Conservation (phyloP, 2,113 vertebrate genomes). For the Callithrix jacchus region DNA sequence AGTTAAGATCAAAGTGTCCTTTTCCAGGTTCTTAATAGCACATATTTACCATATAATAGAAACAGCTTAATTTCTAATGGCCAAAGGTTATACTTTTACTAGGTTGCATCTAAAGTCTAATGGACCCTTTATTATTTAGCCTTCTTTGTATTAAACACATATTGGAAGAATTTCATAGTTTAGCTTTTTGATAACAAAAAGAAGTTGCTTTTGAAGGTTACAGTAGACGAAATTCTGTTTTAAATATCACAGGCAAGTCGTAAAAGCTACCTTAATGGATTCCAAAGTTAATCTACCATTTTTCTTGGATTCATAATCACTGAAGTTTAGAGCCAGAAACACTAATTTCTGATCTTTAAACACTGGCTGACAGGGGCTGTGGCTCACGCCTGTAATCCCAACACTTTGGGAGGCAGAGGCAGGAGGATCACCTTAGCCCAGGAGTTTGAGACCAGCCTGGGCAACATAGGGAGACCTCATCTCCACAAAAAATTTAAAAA, state of each 20-base stretch:
- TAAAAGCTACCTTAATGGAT: constrained; percentile 34
- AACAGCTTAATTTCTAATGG: constrained; percentile 35
- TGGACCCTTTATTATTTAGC: neutral
- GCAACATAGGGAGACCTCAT: too few species aligned
- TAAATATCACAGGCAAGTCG: neutral
- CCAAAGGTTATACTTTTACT: constrained; percentile 25
- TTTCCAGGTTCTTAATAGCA: neutral
- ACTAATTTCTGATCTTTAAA: neutral
- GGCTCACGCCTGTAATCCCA: too few species aligned
- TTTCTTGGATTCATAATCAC: constrained; percentile 42
- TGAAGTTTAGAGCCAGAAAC: constrained; percentile 25
- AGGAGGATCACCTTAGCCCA: too few species aligned
- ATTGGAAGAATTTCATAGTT: neutral
- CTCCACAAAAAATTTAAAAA: too few species aligned
- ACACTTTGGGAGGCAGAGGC: too few species aligned
- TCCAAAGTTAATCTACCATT: constrained; percentile 1
- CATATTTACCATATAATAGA: neutral
- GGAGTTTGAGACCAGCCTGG: too few species aligned
- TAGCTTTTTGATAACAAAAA: neutral
- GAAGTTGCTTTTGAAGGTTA: neutral
- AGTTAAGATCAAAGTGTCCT: neutral
- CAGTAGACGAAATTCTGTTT: constrained; percentile 22
- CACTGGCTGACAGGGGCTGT: neutral
- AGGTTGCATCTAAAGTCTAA: neutral
- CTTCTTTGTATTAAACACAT: neutral